phyloP scores from a whole-genome alignment of 2,888 invertebrate genomes.

The Orthonychiurus folsomi region DNA sequence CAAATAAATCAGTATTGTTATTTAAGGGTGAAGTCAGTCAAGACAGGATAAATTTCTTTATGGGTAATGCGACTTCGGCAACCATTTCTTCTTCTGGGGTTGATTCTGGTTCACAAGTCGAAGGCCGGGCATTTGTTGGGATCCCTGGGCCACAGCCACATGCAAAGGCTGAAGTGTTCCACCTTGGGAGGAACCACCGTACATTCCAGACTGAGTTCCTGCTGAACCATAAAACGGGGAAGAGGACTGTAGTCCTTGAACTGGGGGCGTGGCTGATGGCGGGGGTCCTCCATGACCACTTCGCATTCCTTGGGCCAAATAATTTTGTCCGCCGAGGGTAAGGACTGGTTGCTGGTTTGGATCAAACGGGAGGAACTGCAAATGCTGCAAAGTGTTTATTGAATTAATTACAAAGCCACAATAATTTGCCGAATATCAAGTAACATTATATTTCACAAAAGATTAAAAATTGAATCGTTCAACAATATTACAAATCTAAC shows the following conservation, averaged over 20 bases:
- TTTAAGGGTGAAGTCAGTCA: background rate
- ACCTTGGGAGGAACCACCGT: background rate
- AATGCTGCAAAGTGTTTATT: background rate
- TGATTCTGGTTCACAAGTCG: background rate
- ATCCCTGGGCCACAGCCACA: background rate
- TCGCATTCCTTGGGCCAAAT: background rate
- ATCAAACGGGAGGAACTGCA: conserved; percentile 9
- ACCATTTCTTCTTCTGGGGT: background rate
- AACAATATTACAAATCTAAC: background rate
- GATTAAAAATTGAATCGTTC: background rate
- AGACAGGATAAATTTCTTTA: background rate
- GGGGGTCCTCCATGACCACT: conserved; percentile 6
- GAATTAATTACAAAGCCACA: too few relatives aligned
- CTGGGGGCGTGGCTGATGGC: conserved; percentile 8
- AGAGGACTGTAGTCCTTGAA: conserved; percentile 4
- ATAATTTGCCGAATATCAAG: too few relatives aligned
- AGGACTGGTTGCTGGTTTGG: conserved; percentile 1
- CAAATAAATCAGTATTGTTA: background rate
- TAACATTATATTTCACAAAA: too few relatives aligned
- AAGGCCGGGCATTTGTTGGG: background rate
- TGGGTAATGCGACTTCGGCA: background rate
- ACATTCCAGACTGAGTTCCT: background rate
- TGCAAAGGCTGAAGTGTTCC: conserved; percentile 5
- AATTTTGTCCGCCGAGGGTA: background rate
- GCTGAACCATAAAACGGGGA: background rate